Base-by-base conservation (phyloP, 2,113 vertebrate species). In the Scopus umbretta region DNA sequence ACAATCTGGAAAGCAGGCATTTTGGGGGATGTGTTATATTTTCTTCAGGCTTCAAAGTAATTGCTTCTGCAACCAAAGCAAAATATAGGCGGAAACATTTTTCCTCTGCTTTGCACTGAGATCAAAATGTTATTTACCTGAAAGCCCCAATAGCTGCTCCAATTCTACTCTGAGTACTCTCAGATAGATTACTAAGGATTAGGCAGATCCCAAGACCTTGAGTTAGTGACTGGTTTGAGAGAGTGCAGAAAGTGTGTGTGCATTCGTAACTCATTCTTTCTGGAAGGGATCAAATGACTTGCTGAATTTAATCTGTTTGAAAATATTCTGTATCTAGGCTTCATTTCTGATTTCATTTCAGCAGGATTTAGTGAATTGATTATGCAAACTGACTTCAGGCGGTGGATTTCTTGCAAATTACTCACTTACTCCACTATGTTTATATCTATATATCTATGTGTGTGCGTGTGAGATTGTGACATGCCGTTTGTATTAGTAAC, bases 11-110 rank as follows among this genome's bases (percentile, higher is more conserved):
- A 92, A 87, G 47, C 11, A 80, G 59, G 52, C 3, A 4, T 81
- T 52, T 55, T 78, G 50, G 76, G 40, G 15, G 17, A 29, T 16
- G 14, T 36, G 16, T 92, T 82, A 2, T 32, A 43, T 95, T 95
- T 96, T 87, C 74, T 94, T 66, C 70, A 92, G 58, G 53, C 62
- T 94, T 95, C 49, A 80, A 87, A 95, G 61, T 84, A 75, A 86
- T 89, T 78, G 40, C 50, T 49, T 76, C 61, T 95, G 53, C 66
- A 84, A 50, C 56, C 16, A 70, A 87, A 87, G 53, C 8, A 78
- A 86, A 81, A 79, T 65, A 61, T 11, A 42, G 16, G 16, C 34
- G 25, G 45, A 73, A 93, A 71, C 10, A 30, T 75, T 81, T 85
- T 80, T 84, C 52, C 32, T 90, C 26, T 84, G 27, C 49, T 79